Conservation (phyloP, 1,140 invertebrate species). For the Condylostylus longicornis region DNA sequence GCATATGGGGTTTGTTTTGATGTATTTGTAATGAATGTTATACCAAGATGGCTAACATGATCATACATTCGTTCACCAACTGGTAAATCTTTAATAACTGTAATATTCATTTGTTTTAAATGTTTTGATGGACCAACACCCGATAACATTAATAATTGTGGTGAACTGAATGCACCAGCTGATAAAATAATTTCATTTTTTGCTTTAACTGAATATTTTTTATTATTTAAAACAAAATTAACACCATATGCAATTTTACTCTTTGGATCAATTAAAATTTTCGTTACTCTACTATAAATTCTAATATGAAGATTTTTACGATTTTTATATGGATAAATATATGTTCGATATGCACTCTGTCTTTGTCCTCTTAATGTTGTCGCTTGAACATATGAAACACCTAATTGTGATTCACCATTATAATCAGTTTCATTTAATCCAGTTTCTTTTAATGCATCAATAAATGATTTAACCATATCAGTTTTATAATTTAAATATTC, state of each 20-base stretch:
- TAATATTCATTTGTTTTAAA: constrained; percentile 49
- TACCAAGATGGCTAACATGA: constrained; percentile 51
- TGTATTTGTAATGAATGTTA: constrained; percentile 41
- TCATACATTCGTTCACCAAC: constrained; percentile 60
- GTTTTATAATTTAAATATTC: constrained; percentile 37
- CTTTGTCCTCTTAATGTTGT: constrained; percentile 38
- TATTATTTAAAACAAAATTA: constrained; percentile 38
- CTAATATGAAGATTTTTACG: constrained; percentile 50
- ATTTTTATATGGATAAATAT: constrained; percentile 37
- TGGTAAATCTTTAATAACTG: constrained; percentile 44
- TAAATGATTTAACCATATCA: constrained; percentile 39
- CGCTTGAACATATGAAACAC: constrained; percentile 48
- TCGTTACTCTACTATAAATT: constrained; percentile 39
- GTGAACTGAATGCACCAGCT: constrained; percentile 61
- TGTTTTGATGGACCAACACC: constrained; percentile 56
- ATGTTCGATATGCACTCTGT: constrained; percentile 40
- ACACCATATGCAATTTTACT: constrained; percentile 47
- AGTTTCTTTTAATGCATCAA: constrained; percentile 41
- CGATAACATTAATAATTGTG: constrained; percentile 65
- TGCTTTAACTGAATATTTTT: constrained; percentile 35
- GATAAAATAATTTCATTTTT: constrained; percentile 54
- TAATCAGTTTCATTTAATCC: constrained; percentile 42
- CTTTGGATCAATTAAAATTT: constrained; percentile 42
- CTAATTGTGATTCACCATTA: constrained; percentile 42
- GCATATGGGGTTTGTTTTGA: constrained; percentile 22